Evolutionary conservation across 2,113 vertebrate genomes (phyloP).

Genomic region (Thunnus thynnus): DNA sequence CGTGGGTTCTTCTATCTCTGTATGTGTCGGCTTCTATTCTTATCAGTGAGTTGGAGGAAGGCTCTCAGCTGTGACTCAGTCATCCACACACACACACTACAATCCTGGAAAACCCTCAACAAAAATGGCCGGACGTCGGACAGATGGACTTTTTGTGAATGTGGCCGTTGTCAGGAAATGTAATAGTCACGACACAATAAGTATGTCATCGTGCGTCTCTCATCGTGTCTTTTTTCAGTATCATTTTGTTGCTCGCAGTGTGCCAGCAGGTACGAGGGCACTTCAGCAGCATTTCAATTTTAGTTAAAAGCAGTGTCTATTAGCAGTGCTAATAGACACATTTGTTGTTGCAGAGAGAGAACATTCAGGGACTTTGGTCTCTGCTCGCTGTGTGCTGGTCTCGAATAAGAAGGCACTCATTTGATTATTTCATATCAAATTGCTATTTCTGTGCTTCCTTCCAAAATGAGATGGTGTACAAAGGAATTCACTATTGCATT

Average conservation of each 20-base stretch:
- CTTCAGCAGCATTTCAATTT: not conserved
- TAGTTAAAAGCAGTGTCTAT: no score
- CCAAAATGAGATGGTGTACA: no score
- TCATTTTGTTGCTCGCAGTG: not conserved
- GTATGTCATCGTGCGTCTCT: not conserved
- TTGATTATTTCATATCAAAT: no score
- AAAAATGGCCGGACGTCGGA: not conserved
- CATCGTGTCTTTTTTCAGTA: not conserved
- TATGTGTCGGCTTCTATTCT: not conserved
- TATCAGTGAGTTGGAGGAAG: constrained; percentile 4
- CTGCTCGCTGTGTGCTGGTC: no score
- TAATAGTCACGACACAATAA: not conserved
- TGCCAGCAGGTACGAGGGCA: not conserved
- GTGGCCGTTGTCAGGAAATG: not conserved
- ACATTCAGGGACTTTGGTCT: not conserved
- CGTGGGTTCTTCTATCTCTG: not conserved
- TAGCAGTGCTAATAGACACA: not conserved
- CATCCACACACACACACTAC: not conserved
- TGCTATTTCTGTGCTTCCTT: no score
- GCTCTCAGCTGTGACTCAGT: constrained; percentile 8
- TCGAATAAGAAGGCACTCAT: no score
- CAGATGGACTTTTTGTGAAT: constrained; percentile 11
- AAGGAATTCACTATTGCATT: no score
- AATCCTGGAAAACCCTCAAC: constrained; percentile 1
- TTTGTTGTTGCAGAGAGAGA: not conserved